Evolutionary conservation across 92 coral and sea anemone genomes (phyloP), one percentile per base, ranked within the genome.

Genomic region (Phymanthus crucifer): DNA sequence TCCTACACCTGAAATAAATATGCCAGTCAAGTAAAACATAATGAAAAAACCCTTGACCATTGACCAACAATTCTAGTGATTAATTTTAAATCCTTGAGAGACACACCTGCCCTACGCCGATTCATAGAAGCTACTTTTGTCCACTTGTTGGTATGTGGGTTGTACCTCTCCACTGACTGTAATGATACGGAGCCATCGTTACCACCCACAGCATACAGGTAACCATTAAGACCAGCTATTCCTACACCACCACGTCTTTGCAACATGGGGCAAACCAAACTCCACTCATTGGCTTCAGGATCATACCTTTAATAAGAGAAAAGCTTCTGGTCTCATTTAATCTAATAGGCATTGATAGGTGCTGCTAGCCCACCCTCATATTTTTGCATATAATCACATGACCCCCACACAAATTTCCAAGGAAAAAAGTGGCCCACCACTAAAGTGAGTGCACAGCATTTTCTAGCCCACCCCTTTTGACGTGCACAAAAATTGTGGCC

Each of bases 201-300:
- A 1, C 99, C 99, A 43, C 99, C 99, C n/a, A 92, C 94, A 69
- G 99, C 99, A 87, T 93, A 95, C 40, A 95, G 92, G 73, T 75
- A 93, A 40, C 94, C 94, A 40, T 84, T 88, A 23, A 95, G 81
- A 23, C 97, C 97, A 40, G 97, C 93, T 26, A 91, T 91, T 24
- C 97, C 99, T 27, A 95, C 99, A 43, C 99, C 99, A 66, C 99
- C 99, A 66, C 99, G 94, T 19, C 90, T 91, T 40, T 82, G 77
- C 26, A 52, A 88, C 99, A 95, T 95, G 27, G 97, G 71, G 48
- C 98, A 91, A 12, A 93, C 95, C 32, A 72, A 80, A 38, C 92
- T 93, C 99, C 99, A 95, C 32, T 70, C 86, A 64, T 88, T 90
- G 82, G 68, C 83, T 56, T 93, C 97, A 6, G 97, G 98, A 74